Evolutionary conservation across 2,797 vertebrate genomes (phyloP).

Genomic region (Ibycter americanus): DNA sequence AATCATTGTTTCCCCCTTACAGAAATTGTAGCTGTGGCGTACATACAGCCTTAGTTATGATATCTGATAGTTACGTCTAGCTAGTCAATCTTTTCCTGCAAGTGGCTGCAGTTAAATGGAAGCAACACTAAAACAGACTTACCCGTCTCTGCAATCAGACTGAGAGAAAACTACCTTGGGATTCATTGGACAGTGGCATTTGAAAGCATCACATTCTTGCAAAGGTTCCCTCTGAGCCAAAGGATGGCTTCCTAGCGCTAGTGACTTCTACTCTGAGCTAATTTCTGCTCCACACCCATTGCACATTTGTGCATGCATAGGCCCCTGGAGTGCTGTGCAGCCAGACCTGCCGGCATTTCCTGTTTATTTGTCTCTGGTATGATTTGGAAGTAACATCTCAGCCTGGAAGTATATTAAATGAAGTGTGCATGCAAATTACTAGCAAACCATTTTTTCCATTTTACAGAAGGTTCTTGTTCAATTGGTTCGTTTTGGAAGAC

Average conservation of each 20-base stretch:
- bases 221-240: neutral
- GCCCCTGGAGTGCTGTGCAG: constrained; percentile 22
- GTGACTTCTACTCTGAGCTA: constrained; percentile 1
- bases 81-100: neutral
- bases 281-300: neutral
- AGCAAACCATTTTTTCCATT: constrained; percentile 7
- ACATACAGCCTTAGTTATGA: neutral
- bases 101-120: constrained; percentile 1
- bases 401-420: constrained; percentile 54
- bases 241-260: neutral
- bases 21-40: neutral
- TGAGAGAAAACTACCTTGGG: neutral
- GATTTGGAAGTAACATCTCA: constrained; percentile 24
- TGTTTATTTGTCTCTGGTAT: constrained; percentile 47
- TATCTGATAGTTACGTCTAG: neutral
- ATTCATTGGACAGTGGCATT: neutral
- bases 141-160: neutral
- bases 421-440: constrained; percentile 43
- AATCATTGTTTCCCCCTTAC: neutral
- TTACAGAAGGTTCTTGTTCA: neutral
- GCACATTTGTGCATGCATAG: neutral
- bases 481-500: constrained; percentile 21
- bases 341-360: constrained; percentile 22
- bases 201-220: neutral
- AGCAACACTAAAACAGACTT: neutral